Conservation (phyloP, 2,113 vertebrate genomes). For the Oceanodroma tethys region DNA sequence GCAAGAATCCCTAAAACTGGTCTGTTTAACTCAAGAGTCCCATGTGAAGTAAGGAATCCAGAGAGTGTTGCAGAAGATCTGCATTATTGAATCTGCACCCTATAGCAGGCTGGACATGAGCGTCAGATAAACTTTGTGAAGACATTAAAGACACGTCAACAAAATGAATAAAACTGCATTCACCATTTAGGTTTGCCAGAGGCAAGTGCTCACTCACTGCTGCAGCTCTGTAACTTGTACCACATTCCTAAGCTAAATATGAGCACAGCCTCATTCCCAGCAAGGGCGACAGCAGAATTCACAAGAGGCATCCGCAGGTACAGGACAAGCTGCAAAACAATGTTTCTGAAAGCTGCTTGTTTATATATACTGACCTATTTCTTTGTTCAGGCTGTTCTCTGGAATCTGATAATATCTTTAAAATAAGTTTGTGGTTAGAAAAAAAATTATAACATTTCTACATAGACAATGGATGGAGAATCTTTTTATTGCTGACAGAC, state of each 20-base stretch:
- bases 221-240: not conserved
- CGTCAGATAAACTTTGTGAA: not conserved
- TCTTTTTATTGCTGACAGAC: not conserved
- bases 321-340: not conserved
- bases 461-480: not conserved
- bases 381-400: not conserved
- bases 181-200: not conserved
- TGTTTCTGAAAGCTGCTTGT: not conserved
- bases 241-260: not conserved
- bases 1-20: not conserved
- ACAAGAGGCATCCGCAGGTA: not conserved
- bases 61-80: not conserved
- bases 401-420: not conserved
- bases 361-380: not conserved
- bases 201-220: not conserved
- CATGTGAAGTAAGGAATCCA: not conserved
- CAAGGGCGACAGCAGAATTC: not conserved
- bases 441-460: not conserved
- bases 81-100: not conserved
- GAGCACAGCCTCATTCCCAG: not conserved
- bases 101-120: not conserved
- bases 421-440: not conserved
- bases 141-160: not conserved
- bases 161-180: not conserved
- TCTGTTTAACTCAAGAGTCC: not conserved